Conservation (phyloP, 2,888 invertebrate species). For the Bunonema sp. region DNA sequence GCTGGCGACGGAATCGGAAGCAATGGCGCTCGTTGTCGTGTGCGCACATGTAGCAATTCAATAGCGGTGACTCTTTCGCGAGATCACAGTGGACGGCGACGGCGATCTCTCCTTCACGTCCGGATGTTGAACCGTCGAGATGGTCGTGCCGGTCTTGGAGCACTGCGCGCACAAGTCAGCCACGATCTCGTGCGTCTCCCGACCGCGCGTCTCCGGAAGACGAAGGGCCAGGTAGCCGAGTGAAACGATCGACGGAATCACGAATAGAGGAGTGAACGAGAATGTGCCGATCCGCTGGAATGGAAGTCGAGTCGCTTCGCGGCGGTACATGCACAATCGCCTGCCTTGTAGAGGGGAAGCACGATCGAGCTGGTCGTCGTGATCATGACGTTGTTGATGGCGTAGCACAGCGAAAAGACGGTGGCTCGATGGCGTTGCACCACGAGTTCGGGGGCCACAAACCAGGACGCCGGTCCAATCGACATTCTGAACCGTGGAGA, state of each 20-base stretch:
- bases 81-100: too few species aligned
- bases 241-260: slow-evolving; percentile 22
- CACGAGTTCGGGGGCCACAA: slow-evolving; percentile 34
- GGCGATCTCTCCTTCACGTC: too few species aligned
- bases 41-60: too few species aligned
- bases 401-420: slow-evolving; percentile 31
- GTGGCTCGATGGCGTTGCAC: slow-evolving; percentile 29
- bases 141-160: too few species aligned
- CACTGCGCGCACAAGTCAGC: too few species aligned
- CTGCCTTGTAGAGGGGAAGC: slow-evolving; percentile 22
- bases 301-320: neutral
- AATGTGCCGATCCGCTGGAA: slow-evolving; percentile 25
- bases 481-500: slow-evolving; percentile 27
- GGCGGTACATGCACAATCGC: neutral
- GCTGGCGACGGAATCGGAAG: too few species aligned
- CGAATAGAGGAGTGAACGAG: slow-evolving; percentile 22
- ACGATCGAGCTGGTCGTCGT: slow-evolving; percentile 29
- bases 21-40: too few species aligned
- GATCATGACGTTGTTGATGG: slow-evolving; percentile 29
- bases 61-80: too few species aligned
- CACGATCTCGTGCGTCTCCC: slow-evolving; percentile 17
- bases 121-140: too few species aligned
- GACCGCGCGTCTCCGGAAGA: slow-evolving; percentile 28
- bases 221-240: slow-evolving; percentile 22
- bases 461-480: slow-evolving; percentile 29